phyloP scores from a whole-genome alignment of 2,797 vertebrate genomes.

The Rhinella marina region DNA sequence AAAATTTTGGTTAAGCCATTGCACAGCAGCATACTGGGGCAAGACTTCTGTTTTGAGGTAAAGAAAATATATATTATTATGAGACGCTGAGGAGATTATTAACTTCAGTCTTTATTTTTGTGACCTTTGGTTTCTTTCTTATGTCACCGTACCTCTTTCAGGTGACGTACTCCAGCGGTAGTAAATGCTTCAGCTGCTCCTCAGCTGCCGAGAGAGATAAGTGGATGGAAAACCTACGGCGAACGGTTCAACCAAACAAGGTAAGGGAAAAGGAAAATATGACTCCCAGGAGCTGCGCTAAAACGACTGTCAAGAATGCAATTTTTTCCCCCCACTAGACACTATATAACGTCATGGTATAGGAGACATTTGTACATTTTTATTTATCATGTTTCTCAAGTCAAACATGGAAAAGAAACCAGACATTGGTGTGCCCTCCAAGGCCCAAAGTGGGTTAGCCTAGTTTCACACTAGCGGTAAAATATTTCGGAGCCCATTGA shows the following conservation, averaged over 20 bases:
- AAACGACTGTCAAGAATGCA: not conserved
- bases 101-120: not conserved
- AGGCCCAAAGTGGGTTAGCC: no score
- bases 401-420: no score
- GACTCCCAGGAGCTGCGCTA: not conserved
- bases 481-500: no score
- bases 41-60: slow-evolving; percentile 98
- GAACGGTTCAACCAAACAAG: slow-evolving; percentile 95
- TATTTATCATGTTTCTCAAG: no score
- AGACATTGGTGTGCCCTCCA: no score
- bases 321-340: no score
- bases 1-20: slow-evolving; percentile 89
- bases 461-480: no score
- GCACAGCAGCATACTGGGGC: slow-evolving; percentile 93
- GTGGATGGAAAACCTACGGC: slow-evolving; percentile 97
- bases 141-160: slow-evolving; percentile 69
- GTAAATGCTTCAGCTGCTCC: slow-evolving; percentile 94
- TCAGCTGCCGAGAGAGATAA: slow-evolving; percentile 94
- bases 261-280: slow-evolving; percentile 70
- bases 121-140: slow-evolving; percentile 21
- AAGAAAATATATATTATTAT: not conserved
- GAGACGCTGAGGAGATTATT: not conserved
- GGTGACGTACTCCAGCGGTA: slow-evolving; percentile 92
- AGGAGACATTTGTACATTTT: no score
- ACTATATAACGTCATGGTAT: no score